Percentiles rank a stretch among this genome's conserved stretches.
Evolutionary conservation across 2,888 invertebrate genomes (phyloP).

Genomic region (Tupiocoris notatus): DNA sequence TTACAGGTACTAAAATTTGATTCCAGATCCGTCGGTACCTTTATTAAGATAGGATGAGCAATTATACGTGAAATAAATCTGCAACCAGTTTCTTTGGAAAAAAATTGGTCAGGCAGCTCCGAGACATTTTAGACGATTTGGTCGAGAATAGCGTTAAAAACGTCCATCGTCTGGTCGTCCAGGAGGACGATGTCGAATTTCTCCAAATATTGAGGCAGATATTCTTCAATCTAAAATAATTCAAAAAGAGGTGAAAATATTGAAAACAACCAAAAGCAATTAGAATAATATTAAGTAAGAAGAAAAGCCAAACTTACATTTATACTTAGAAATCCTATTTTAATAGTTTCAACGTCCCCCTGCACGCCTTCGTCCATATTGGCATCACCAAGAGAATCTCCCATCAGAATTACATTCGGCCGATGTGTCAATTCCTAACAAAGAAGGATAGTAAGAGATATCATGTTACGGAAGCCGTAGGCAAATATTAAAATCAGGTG

Average conservation of each 20-base stretch:
- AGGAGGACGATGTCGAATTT: constrained; percentile 87
- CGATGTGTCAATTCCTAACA: constrained; percentile 55
- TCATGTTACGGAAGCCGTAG: no score
- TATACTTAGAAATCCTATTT: constrained; percentile 88
- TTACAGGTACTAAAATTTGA: no score
- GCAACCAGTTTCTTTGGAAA: no score
- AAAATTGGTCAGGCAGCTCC: no score
- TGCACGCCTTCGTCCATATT: constrained; percentile 88
- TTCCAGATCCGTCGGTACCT: no score
- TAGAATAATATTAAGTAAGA: no score
- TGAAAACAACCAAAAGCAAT: no score
- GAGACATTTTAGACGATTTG: constrained; percentile 5
- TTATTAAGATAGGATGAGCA: no score
- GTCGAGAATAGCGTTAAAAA: constrained; percentile 54
- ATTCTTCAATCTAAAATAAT: constrained; percentile 62
- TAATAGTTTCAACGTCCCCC: constrained; percentile 70
- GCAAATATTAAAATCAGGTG: no score
- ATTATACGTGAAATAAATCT: no score
- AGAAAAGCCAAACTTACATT: constrained; percentile 64
- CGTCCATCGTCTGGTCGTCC: constrained; percentile 82
- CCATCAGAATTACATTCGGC: constrained; percentile 82
- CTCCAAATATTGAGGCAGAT: constrained; percentile 70
- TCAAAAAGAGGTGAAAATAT: constrained; percentile 15
- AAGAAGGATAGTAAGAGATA: not conserved
- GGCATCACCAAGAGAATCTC: constrained; percentile 89